Conservation (phyloP, 1,140 invertebrate genomes). For the Lepidurus couesii region DNA sequence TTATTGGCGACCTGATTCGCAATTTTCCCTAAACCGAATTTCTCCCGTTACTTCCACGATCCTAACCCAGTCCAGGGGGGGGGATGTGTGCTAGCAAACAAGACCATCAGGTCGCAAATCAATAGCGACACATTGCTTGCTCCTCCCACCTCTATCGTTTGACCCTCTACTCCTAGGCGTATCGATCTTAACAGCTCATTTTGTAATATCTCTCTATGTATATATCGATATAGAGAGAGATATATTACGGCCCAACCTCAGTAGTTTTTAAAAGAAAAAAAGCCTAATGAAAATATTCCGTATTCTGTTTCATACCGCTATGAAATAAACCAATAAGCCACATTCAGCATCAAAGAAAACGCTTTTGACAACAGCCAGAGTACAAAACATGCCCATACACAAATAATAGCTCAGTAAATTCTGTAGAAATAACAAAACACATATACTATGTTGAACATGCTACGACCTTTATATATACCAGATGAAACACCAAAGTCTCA, state of each 20-base stretch:
- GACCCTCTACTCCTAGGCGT: background rate
- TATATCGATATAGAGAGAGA: too few relatives aligned
- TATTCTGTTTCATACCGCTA: background rate
- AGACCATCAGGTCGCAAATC: slow-evolving; percentile 1
- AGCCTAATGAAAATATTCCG: background rate
- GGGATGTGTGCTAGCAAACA: slow-evolving; percentile 12
- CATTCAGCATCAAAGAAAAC: too few relatives aligned
- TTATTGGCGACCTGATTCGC: background rate
- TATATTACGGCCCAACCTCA: too few relatives aligned
- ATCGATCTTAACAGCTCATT: background rate
- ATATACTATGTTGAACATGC: background rate
- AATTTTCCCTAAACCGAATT: background rate
- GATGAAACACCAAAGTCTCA: slow-evolving; percentile 22
- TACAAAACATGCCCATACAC: background rate
- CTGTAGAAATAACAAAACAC: background rate
- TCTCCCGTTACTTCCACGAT: background rate
- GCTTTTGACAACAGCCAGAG: background rate
- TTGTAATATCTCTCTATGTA: background rate
- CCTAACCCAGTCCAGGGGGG: background rate
- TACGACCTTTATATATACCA: slow-evolving; percentile 9
- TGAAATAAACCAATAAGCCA: background rate
- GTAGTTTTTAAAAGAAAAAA: too few relatives aligned
- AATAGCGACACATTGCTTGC: background rate
- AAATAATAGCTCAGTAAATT: background rate
- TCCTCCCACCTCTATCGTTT: slow-evolving; percentile 13